phyloP scores from a whole-genome alignment of 2,797 vertebrate genomes.

The Leucoraja ocellata region DNA sequence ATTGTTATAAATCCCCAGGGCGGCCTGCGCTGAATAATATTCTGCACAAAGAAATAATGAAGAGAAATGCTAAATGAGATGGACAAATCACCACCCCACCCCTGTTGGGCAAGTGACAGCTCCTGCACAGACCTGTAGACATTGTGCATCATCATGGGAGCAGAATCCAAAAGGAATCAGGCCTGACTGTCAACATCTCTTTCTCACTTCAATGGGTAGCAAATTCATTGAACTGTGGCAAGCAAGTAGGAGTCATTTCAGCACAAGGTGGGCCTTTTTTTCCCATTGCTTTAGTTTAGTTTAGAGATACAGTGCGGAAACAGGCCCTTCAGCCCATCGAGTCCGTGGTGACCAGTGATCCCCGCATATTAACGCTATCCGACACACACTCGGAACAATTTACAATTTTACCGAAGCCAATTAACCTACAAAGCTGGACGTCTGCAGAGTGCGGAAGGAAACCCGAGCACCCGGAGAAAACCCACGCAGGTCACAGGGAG shows the following conservation, averaged over 20 bases:
- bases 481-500: no score
- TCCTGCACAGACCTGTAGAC: not conserved
- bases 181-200: not conserved
- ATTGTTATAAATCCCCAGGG: not conserved
- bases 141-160: not conserved
- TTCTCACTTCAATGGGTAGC: not conserved
- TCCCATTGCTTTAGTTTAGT: not conserved
- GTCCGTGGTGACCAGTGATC: no score
- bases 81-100: not conserved
- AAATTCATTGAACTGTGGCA: not conserved
- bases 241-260: not conserved
- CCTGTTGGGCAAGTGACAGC: not conserved
- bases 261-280: not conserved
- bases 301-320: no score
- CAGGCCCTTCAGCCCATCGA: no score
- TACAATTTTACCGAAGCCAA: no score
- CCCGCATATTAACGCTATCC: no score
- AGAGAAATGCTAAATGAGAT: not conserved
- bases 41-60: not conserved
- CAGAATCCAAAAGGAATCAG: not conserved
- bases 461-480: no score
- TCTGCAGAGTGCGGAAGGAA: no score
- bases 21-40: not conserved
- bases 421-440: no score
- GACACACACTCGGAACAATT: no score